Conservation (phyloP, 2,113 vertebrate species). For the Platichthys flesus region DNA sequence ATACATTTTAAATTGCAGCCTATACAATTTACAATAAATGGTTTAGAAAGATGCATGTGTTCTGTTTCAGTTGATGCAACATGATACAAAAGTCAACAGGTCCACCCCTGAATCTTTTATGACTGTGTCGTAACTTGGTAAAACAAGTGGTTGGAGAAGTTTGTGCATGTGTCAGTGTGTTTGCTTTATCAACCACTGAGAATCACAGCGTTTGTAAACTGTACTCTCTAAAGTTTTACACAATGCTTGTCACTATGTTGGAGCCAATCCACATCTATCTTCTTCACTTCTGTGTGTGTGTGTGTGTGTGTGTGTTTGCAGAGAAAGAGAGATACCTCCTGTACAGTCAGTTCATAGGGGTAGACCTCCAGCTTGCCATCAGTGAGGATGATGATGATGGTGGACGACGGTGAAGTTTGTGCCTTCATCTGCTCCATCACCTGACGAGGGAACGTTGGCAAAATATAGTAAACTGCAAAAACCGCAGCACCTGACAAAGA, state of each 20-base stretch:
- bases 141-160: neutral
- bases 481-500: no score
- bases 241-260: neutral
- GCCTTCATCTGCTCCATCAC: constrained; percentile 88
- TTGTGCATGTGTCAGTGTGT: neutral
- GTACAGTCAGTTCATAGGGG: constrained; percentile 85
- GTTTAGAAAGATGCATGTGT: neutral
- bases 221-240: neutral
- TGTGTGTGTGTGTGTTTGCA: neutral
- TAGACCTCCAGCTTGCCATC: constrained; percentile 91
- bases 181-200: neutral
- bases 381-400: constrained; percentile 92
- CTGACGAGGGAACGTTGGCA: constrained; percentile 67
- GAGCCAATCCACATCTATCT: no score
- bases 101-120: neutral
- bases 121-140: neutral
- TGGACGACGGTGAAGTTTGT: constrained; percentile 85
- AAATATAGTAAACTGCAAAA: no score
- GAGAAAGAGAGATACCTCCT: constrained; percentile 81
- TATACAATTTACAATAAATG: neutral
- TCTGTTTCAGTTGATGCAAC: neutral
- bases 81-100: constrained; percentile 3
- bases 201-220: neutral
- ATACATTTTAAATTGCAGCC: no score
- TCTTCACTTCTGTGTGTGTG: neutral